Evolutionary conservation across 1,140 invertebrate genomes (phyloP).

Genomic region (Bombus superbus): DNA sequence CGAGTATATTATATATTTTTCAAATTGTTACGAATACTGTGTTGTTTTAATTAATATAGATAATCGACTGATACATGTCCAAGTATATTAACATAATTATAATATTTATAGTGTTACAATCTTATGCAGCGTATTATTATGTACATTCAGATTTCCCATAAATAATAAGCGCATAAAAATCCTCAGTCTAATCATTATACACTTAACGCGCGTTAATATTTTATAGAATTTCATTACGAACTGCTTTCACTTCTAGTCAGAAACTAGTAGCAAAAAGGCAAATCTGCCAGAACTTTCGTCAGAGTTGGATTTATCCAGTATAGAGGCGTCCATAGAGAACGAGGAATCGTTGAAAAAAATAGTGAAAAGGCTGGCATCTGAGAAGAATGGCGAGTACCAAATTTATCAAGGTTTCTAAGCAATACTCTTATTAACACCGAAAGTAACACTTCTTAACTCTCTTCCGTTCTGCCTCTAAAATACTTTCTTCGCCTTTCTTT

Average conservation of each 20-base stretch:
- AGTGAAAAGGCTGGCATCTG: slow-evolving; percentile 78
- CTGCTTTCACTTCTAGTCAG: slow-evolving; percentile 26
- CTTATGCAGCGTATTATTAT: too few relatives aligned
- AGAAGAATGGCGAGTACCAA: slow-evolving; percentile 82
- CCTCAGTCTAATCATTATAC: too few relatives aligned
- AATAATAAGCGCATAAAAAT: too few relatives aligned
- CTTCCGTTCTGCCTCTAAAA: slow-evolving; percentile 48
- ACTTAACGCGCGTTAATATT: too few relatives aligned
- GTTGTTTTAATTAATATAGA: too few relatives aligned
- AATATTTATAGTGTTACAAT: too few relatives aligned
- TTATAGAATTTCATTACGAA: background rate
- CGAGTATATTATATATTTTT: too few relatives aligned
- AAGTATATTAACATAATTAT: too few relatives aligned
- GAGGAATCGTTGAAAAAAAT: slow-evolving; percentile 77
- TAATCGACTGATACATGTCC: too few relatives aligned
- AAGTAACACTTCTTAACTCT: slow-evolving; percentile 12
- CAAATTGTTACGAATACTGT: too few relatives aligned
- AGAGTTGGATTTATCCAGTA: slow-evolving; percentile 76
- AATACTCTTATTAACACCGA: slow-evolving; percentile 63
- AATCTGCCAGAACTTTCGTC: slow-evolving; percentile 77
- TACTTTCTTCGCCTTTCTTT: slow-evolving; percentile 55
- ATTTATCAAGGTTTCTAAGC: slow-evolving; percentile 77
- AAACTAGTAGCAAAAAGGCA: slow-evolving; percentile 53
- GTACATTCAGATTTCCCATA: too few relatives aligned
- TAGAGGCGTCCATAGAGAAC: slow-evolving; percentile 77